phyloP scores from a whole-genome alignment of 2,113 vertebrate genomes.

The Echinops telfairi region DNA sequence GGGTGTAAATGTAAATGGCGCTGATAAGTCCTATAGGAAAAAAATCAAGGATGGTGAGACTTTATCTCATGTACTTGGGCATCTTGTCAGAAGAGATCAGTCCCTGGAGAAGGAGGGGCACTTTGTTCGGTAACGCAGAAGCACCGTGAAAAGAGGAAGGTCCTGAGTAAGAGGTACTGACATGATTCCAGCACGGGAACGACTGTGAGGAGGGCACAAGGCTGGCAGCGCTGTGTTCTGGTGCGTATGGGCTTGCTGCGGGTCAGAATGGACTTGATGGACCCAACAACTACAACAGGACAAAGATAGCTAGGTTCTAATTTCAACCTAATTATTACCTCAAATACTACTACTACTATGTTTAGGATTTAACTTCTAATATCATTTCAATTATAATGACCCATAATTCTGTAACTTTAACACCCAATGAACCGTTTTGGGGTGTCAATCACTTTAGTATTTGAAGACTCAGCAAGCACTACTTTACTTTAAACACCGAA shows the following conservation, averaged over 20 bases:
- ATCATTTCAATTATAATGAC: neutral
- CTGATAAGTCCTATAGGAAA: neutral
- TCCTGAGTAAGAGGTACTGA: no score
- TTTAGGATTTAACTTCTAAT: neutral
- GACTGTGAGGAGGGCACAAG: no score
- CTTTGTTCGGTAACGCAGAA: no score
- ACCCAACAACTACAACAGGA: no score
- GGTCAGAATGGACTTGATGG: no score
- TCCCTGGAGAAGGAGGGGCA: no score
- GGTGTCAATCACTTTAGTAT: neutral
- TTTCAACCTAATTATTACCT: slow-evolving; percentile 52
- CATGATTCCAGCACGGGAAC: no score
- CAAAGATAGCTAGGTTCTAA: neutral
- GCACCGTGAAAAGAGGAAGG: no score
- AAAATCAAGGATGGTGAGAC: neutral
- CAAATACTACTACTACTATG: neutral
- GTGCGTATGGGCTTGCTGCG: no score
- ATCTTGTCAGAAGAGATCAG: no score
- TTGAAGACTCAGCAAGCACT: neutral
- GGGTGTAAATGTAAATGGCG: neutral
- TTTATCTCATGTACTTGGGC: neutral
- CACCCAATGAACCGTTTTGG: neutral
- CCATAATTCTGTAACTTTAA: neutral
- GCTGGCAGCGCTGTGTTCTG: no score
- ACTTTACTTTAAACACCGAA: neutral